Evolutionary conservation across 2,888 invertebrate genomes (phyloP), one percentile per base, ranked within the genome.

Genomic region (Andricus curvator): DNA sequence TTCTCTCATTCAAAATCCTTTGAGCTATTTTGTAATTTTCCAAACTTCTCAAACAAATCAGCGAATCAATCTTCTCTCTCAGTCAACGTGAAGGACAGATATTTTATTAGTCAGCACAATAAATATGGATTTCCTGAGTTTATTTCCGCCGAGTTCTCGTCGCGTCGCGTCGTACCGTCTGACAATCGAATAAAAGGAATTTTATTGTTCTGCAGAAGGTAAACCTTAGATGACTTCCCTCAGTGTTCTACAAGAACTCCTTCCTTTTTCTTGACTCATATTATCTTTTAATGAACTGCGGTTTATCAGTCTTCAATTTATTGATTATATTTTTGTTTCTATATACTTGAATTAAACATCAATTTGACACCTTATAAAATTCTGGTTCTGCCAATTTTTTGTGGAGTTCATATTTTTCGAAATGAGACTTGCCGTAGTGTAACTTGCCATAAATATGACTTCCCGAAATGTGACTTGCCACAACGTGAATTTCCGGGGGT

Each of bases 51-150:
- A 64, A 44, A 65, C 64, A 64, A 65, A 77, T 65, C 62, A 64
- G 25, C 29, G 20, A 48, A 44, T 77, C 48, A 64, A 44, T 77
- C 25, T 62, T 33, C 22, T 77, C n/a, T 41, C 41, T 6, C 60
- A 15, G 64, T 64, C 56, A 29, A 64, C 64, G 25, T 44, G 77
- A 82, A 70, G 51, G 44, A 77, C 56, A 80, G 70, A 79, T 79
- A 80, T 78, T 70, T 70, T 51, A 70, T 70, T 70, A 70, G 51
- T 70, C 29, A 51, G 48, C 48, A 51, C 70, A 29, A 70, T 70
- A 70, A 70, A 70, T 70, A 70, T 70, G 48, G 70, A 70, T 70
- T 33, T n/a, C n/a, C 51, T 56, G 70, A 51, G 29, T 70, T 70
- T 70, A 70, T 70, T 70, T 70, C 51, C 33, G 51, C 13, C 25